Evolutionary conservation across 92 coral and sea anemone genomes (phyloP).

Genomic region (Palythoa grandis): DNA sequence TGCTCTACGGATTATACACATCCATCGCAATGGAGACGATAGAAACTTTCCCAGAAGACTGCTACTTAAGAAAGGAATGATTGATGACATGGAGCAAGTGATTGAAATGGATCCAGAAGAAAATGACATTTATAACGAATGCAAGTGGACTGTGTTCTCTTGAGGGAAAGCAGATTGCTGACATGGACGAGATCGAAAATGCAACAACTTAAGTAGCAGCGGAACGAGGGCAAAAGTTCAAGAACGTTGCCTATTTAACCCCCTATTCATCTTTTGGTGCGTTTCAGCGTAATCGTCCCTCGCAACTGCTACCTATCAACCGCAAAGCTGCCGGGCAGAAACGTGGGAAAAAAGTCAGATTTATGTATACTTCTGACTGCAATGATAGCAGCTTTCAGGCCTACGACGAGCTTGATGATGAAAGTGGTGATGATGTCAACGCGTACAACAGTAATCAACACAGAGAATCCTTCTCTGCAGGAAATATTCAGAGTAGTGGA

Average conservation of each 20-base stretch:
- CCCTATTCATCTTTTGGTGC: neutral
- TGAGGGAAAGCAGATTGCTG: conserved; percentile 35
- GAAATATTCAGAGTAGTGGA: too few relatives aligned
- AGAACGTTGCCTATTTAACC: conserved; percentile 52
- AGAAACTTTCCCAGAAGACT: conserved; percentile 43
- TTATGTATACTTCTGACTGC: neutral
- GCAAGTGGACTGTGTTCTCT: conserved; percentile 50
- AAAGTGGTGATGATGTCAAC: neutral
- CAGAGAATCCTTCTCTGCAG: too few relatives aligned
- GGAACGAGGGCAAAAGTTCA: conserved; percentile 61
- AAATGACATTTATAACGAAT: conserved; percentile 35
- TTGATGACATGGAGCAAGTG: conserved; percentile 55
- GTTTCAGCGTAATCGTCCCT: neutral
- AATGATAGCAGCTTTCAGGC: neutral
- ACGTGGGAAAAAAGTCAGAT: neutral
- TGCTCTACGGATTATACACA: conserved; percentile 47
- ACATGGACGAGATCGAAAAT: conserved; percentile 25
- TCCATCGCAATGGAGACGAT: conserved; percentile 54
- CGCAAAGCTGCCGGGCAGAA: neutral
- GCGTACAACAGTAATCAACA: neutral
- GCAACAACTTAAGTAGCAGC: conserved; percentile 52
- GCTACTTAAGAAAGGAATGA: conserved; percentile 42
- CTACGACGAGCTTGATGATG: neutral
- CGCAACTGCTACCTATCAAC: neutral
- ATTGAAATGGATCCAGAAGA: conserved; percentile 50